A percentile compares a stretch with the other conserved stretches of the same genome.
These are phyloP conservation scores for Zygothrica quintamaculata DNA, from an alignment of 2,888 invertebrate species.

Conservation along the genomic window DNA sequence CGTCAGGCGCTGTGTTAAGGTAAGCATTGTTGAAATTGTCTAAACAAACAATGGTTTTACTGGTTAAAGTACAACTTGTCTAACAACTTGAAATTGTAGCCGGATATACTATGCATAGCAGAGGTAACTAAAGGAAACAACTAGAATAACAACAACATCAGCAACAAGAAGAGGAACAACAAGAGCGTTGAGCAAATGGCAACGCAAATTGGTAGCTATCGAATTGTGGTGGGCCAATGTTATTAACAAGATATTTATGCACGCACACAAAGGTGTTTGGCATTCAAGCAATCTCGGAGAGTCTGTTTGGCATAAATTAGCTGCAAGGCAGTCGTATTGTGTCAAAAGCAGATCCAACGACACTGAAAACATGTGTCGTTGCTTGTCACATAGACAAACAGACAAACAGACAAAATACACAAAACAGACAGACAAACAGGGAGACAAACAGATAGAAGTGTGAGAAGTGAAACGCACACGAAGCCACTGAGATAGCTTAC, in stretches of 20 bases:
- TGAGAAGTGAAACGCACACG: slow-evolving; percentile 25
- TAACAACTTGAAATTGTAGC: too few species aligned
- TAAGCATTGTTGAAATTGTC: slow-evolving; percentile 48
- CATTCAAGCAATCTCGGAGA: slow-evolving; percentile 29
- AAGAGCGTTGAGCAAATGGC: slow-evolving; percentile 4
- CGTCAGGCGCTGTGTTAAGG: slow-evolving; percentile 5
- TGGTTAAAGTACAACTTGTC: too few species aligned
- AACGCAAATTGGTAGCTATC: slow-evolving; percentile 21
- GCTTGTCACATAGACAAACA: slow-evolving; percentile 49
- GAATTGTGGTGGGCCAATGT: slow-evolving; percentile 38
- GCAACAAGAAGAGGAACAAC: too few species aligned
- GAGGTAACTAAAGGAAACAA: too few species aligned
- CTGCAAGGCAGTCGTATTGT: slow-evolving; percentile 51
- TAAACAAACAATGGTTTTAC: slow-evolving; percentile 45
- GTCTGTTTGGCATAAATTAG: slow-evolving; percentile 66
- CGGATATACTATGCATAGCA: too few species aligned
- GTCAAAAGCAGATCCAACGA: slow-evolving; percentile 56
- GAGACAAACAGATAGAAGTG: not conserved
- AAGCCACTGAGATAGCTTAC: slow-evolving; percentile 65
- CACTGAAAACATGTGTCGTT: slow-evolving; percentile 59
- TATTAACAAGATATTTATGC: slow-evolving; percentile 72
- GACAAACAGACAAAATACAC: slow-evolving; percentile 1
- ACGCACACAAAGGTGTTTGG: slow-evolving; percentile 49
- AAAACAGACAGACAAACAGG: slow-evolving; percentile 1
- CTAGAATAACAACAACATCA: too few species aligned